phyloP scores from a whole-genome alignment of 2,113 vertebrate genomes.

The Coturnix japonica region DNA sequence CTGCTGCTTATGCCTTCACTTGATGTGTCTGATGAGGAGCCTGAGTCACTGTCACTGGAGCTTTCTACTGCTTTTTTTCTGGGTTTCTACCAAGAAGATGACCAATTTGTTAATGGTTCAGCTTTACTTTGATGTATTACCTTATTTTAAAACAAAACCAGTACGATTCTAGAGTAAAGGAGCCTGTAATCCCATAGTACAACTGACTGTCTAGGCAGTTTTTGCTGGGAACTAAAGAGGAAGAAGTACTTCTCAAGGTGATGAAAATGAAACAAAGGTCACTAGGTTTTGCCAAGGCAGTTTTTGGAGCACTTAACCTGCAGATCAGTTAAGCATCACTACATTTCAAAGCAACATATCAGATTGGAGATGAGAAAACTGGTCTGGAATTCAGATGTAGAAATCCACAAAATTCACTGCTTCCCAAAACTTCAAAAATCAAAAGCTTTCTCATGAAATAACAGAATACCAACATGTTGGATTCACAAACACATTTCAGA shows the following conservation, averaged over 20 bases:
- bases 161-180: background rate
- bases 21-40: constrained; percentile 89
- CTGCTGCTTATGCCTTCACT: constrained; percentile 90
- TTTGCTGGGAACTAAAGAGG: background rate
- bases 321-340: background rate
- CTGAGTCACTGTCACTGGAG: constrained; percentile 90
- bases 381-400: background rate
- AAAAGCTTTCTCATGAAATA: background rate
- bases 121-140: background rate
- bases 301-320: background rate
- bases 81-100: constrained; percentile 76
- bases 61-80: constrained; percentile 86
- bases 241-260: background rate
- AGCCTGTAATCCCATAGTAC: background rate
- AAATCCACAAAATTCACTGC: background rate
- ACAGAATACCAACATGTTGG: background rate
- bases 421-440: background rate
- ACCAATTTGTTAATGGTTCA: constrained; percentile 18
- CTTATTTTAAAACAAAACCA: background rate
- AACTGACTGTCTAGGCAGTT: background rate
- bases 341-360: background rate
- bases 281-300: background rate
- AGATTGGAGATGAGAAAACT: background rate
- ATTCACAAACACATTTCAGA: background rate
- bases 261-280: background rate